These are phyloP conservation scores for Anoplius nigerrimus DNA, from an alignment of 2,888 invertebrate species.

Conservation along the genomic window DNA sequence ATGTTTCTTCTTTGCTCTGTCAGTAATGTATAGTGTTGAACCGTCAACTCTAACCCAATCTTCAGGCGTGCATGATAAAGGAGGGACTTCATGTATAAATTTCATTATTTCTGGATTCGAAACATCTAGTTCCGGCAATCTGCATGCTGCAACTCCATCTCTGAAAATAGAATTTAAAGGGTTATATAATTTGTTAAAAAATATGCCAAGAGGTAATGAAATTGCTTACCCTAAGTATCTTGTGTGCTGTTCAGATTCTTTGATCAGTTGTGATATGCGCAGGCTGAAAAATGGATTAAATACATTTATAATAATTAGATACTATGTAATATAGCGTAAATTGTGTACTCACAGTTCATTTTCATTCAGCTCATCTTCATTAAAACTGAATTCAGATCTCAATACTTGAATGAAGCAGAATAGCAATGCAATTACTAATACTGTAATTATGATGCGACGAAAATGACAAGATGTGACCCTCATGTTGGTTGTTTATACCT, in stretches of 20 bases:
- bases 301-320: neutral
- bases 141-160: slow-evolving; percentile 76
- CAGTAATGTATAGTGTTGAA: slow-evolving; percentile 76
- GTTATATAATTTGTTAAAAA: neutral
- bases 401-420: slow-evolving; percentile 62
- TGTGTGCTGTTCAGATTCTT: slow-evolving; percentile 58
- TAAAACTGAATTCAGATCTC: slow-evolving; percentile 54
- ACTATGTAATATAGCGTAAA: neutral
- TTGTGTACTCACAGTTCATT: slow-evolving; percentile 63
- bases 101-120: slow-evolving; percentile 84
- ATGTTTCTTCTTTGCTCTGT: slow-evolving; percentile 73
- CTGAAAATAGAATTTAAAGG: slow-evolving; percentile 42
- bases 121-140: slow-evolving; percentile 81
- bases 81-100: slow-evolving; percentile 80
- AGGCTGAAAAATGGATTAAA: slow-evolving; percentile 53
- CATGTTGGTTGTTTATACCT: slow-evolving; percentile 52
- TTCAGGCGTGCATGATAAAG: slow-evolving; percentile 80
- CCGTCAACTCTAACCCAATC: slow-evolving; percentile 86
- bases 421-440: slow-evolving; percentile 50
- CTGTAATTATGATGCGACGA: slow-evolving; percentile 55
- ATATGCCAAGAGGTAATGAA: no score
- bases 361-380: slow-evolving; percentile 58
- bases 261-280: slow-evolving; percentile 66
- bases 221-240: slow-evolving; percentile 53
- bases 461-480: slow-evolving; percentile 60